Evolutionary conservation across 2,797 vertebrate species (phyloP).

Genomic region (Nannoperca australis): DNA sequence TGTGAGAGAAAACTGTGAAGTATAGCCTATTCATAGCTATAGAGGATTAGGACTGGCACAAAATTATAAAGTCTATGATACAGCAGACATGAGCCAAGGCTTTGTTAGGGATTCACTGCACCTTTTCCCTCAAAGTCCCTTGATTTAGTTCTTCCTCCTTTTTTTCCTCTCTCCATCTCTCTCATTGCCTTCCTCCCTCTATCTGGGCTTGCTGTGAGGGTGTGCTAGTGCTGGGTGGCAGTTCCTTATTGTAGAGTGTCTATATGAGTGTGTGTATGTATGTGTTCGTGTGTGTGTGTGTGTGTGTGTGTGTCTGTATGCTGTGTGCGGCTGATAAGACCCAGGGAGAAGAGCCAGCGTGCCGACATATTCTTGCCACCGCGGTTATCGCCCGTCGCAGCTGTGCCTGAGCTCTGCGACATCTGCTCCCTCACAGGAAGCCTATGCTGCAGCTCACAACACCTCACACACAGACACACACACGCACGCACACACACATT

Average conservation of each 20-base stretch:
- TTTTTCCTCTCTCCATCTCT: constrained; percentile 70
- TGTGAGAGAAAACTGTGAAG: constrained; percentile 52
- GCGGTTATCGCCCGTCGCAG: constrained; percentile 86
- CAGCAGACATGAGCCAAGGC: constrained; percentile 73
- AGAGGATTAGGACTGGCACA: constrained; percentile 76
- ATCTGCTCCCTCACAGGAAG: constrained; percentile 88
- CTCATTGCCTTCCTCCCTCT: constrained; percentile 73
- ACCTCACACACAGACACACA: constrained; percentile 60
- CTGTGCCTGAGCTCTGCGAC: constrained; percentile 86
- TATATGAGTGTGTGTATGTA: constrained; percentile 52
- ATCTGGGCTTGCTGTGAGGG: constrained; percentile 77
- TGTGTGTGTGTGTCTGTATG: constrained; percentile 70
- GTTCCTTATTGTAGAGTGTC: constrained; percentile 82
- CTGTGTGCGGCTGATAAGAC: constrained; percentile 83
- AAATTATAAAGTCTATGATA: constrained; percentile 80
- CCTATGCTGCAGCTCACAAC: constrained; percentile 81
- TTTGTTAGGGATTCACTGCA: constrained; percentile 82
- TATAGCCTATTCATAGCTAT: constrained; percentile 65
- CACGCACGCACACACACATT: constrained; percentile 48
- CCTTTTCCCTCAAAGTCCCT: constrained; percentile 78
- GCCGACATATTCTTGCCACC: constrained; percentile 86
- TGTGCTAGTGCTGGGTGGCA: constrained; percentile 80
- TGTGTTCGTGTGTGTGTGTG: constrained; percentile 45
- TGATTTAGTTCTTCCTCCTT: constrained; percentile 78
- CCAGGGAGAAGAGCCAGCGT: constrained; percentile 84